These are phyloP conservation scores for Muscicapa comitata DNA, from an alignment of 2,797 vertebrate genomes.

Conservation along the genomic window DNA sequence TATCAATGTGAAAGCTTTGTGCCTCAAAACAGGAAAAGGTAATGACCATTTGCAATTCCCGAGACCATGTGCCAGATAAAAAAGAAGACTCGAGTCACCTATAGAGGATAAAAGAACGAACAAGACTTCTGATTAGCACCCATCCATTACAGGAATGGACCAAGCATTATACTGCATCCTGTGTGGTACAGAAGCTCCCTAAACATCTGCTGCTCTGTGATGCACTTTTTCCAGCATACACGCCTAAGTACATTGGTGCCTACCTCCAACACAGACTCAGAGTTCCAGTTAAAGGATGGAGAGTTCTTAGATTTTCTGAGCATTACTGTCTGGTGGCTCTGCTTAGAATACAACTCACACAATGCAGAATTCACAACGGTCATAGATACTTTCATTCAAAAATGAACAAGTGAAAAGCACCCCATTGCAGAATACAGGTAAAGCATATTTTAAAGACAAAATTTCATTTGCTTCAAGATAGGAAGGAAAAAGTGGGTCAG, in stretches of 20 bases:
- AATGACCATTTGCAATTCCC: rapidly evolving
- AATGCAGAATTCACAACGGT: background rate
- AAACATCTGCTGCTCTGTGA: background rate
- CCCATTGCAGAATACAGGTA: background rate
- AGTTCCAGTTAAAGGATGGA: background rate
- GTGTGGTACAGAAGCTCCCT: background rate
- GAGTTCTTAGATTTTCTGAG: background rate
- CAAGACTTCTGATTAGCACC: background rate
- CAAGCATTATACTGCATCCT: background rate
- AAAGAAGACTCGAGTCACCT: background rate
- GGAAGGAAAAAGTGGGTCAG: background rate
- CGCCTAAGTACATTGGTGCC: background rate
- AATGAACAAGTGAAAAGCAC: background rate
- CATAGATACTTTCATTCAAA: background rate
- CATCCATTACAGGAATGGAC: background rate
- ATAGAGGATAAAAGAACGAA: no score
- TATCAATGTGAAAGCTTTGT: background rate
- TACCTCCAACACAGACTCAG: rapidly evolving
- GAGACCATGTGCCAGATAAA: rapidly evolving
- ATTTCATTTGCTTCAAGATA: background rate
- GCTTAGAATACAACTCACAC: background rate
- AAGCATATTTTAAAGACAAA: background rate
- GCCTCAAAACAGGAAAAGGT: background rate
- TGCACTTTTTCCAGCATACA: background rate
- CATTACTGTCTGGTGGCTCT: background rate